Evolutionary conservation across 2,113 vertebrate species (phyloP).

Genomic region (Halcyon malimbica): DNA sequence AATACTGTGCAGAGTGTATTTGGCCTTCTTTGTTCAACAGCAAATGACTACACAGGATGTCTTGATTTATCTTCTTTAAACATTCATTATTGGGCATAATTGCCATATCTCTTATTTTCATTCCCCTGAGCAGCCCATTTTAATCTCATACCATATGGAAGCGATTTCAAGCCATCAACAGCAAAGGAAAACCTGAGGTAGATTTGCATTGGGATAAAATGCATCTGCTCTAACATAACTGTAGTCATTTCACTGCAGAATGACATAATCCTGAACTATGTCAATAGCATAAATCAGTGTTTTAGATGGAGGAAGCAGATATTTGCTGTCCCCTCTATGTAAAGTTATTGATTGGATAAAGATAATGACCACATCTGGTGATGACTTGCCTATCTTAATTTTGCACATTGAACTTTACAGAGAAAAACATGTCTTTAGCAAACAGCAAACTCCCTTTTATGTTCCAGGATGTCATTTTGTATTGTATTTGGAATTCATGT

Average conservation of each 20-base stretch:
- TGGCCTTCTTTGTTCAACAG: constrained; percentile 11
- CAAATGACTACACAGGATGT: not conserved
- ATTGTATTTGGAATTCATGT: not conserved
- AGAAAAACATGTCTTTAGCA: not conserved
- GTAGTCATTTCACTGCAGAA: constrained; percentile 10
- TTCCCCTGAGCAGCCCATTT: constrained; percentile 40
- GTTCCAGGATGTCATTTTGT: not conserved
- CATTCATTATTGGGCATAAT: constrained; percentile 50
- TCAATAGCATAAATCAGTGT: not conserved
- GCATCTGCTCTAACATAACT: not conserved
- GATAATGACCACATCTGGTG: not conserved
- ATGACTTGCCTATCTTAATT: not conserved
- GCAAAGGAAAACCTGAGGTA: constrained; percentile 17
- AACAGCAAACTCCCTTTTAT: not conserved
- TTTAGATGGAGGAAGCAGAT: not conserved
- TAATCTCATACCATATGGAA: constrained; percentile 55
- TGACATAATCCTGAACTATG: not conserved
- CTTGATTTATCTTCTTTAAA: constrained; percentile 54
- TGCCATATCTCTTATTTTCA: constrained; percentile 34
- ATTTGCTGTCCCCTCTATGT: not conserved
- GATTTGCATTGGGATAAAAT: constrained; percentile 10
- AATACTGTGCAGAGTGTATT: not conserved
- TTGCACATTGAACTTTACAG: not conserved
- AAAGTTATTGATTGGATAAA: constrained; percentile 10
- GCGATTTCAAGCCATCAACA: constrained; percentile 27